Evolutionary conservation across 2,113 vertebrate genomes (phyloP), one percentile per base, ranked within the genome.

Genomic region (Silurus meridionalis): DNA sequence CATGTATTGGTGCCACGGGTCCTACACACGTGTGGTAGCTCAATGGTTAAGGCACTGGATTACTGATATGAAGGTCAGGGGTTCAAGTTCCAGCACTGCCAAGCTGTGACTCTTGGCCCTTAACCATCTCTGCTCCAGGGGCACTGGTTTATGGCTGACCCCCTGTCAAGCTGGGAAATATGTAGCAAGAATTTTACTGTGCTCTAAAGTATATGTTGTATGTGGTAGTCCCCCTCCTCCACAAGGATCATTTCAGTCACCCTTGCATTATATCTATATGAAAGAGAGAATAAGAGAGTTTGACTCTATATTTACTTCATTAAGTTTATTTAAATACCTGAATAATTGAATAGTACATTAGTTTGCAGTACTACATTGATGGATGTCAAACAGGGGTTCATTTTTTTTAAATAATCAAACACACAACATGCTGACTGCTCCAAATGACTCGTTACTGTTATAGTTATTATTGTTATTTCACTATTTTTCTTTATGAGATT

Each of bases 221-320:
- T 37, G 37, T 37, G 37, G 37, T 37, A 37, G 37, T 2, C 37
- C 37, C 37, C 37, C 37, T 37, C 37, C 37, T 37, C 15, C 0
- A 67, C 75, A 77, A 83, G 78, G 90, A 87, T 77, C 82, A 83
- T 87, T 80, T 77, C 57, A 37, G 17, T 79, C 79, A 67, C 50
- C 82, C 10, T 60, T 53, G 57, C 37, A 28, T 28, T 25, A 37
- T 46, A 53, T 55, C 17, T 78, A 77, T 83, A 71, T 58, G 64
- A 14, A 37, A 57, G 10, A 63, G 2, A 37, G 37, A 37, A 37
- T 50, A 74, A 50, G n/a, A 19, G 46, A 21, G 46, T 53, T 75
- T 75, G 9, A 13, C 10, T 75, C 72, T 14, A 75, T 6, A 52
- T 53, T 13, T 75, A 75, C 48, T 53, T 9, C 9, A n/a, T 74